phyloP scores from a whole-genome alignment of 2,797 vertebrate species.

The Sandelia bainsii region DNA sequence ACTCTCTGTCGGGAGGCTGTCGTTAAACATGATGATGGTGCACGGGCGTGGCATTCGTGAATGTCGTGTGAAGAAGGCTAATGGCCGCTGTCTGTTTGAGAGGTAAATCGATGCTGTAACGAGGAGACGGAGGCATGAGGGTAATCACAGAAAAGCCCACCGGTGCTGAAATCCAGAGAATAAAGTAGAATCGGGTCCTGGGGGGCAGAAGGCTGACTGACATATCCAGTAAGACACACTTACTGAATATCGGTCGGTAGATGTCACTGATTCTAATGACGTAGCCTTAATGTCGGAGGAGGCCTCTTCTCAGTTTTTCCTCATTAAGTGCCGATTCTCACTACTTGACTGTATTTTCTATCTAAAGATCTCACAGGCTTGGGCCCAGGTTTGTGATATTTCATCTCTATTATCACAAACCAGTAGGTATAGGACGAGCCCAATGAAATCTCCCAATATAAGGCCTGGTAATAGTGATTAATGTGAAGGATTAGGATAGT shows the following conservation, averaged over 20 bases:
- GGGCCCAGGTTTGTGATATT: constrained; percentile 12
- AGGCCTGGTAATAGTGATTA: constrained; percentile 45
- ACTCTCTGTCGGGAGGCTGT: not conserved
- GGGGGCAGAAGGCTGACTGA: constrained; percentile 52
- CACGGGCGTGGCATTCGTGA: constrained; percentile 42
- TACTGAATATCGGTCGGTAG: too few relatives aligned
- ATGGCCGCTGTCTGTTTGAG: constrained; percentile 61
- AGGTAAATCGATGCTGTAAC: constrained; percentile 72
- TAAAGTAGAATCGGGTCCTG: constrained; percentile 47
- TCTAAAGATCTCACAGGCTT: not conserved
- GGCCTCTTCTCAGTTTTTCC: constrained; percentile 2
- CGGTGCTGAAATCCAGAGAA: constrained; percentile 70
- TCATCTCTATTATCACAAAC: constrained; percentile 25
- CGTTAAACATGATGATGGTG: constrained; percentile 67
- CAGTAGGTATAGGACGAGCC: not conserved
- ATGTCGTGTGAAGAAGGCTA: constrained; percentile 58
- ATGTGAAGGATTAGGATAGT: constrained; percentile 51
- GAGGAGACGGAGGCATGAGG: constrained; percentile 59
- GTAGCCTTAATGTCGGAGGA: constrained; percentile 40
- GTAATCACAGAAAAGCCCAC: constrained; percentile 62
- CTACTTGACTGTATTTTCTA: not conserved
- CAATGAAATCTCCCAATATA: constrained; percentile 5
- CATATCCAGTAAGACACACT: constrained; percentile 31
- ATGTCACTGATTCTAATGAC: constrained; percentile 51
- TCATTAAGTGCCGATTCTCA: constrained; percentile 12